Percentiles rank a stretch among this genome's conserved stretches.
Evolutionary conservation across 1,140 invertebrate genomes (phyloP).

Genomic region (Aphelenchoides avenae): DNA sequence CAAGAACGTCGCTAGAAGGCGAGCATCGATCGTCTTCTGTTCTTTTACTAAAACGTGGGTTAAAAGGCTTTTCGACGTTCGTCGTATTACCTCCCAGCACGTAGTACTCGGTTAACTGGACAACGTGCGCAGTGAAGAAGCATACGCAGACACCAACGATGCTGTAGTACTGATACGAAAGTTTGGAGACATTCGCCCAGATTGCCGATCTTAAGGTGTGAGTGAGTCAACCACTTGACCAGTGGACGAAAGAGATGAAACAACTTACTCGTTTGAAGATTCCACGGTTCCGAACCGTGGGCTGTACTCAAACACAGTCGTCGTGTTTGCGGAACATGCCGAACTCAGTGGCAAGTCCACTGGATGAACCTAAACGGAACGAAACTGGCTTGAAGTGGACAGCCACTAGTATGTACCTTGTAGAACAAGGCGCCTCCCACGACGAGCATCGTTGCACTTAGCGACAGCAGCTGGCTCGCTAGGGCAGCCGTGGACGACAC

Average conservation of each 20-base stretch:
- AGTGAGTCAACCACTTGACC: not conserved
- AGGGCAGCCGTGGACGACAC: slow-evolving; percentile 32
- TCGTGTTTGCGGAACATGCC: slow-evolving; percentile 25
- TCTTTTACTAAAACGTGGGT: too few species aligned
- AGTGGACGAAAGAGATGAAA: not conserved
- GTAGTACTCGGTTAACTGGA: slow-evolving; percentile 14
- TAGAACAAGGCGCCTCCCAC: slow-evolving; percentile 19
- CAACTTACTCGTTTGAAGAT: slow-evolving; percentile 6
- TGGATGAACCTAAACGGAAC: slow-evolving; percentile 19
- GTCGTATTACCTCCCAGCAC: too few species aligned
- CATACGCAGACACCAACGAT: slow-evolving; percentile 25
- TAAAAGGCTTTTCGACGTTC: too few species aligned
- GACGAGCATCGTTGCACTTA: slow-evolving; percentile 12
- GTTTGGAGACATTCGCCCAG: slow-evolving; percentile 10
- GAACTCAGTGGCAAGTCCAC: slow-evolving; percentile 14
- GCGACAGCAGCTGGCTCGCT: slow-evolving; percentile 21
- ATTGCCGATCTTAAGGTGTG: slow-evolving; percentile 12
- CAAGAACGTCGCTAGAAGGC: too few species aligned
- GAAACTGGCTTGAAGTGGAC: not conserved
- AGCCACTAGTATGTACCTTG: slow-evolving; percentile 14
- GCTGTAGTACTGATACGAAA: slow-evolving; percentile 37
- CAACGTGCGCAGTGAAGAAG: slow-evolving; percentile 17
- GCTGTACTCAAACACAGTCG: slow-evolving; percentile 6
- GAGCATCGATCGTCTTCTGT: too few species aligned
- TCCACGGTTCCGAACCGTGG: slow-evolving; percentile 56